These are phyloP conservation scores for Pipistrellus nathusii DNA, from an alignment of 2,797 vertebrate genomes.

Conservation along the genomic window DNA sequence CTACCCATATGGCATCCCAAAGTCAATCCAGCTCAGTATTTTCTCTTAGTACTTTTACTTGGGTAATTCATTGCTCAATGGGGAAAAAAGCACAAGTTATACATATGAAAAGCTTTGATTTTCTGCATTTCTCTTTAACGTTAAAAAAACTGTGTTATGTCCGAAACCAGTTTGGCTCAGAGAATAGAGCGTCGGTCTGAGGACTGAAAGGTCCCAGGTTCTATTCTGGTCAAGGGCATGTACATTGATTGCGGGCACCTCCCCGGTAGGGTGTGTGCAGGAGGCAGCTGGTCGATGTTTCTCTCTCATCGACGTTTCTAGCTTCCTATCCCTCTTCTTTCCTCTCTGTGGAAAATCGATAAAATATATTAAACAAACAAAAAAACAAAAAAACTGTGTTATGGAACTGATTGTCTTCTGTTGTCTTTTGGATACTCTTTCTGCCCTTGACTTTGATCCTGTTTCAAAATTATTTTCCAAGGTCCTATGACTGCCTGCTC, in stretches of 20 bases:
- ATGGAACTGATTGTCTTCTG: neutral
- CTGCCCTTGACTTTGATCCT: slow-evolving; percentile 34
- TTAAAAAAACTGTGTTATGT: neutral
- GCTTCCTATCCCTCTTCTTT: too few relatives aligned
- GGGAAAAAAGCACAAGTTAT: neutral
- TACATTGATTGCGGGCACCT: too few relatives aligned
- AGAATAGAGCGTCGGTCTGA: too few relatives aligned
- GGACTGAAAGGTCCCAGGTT: too few relatives aligned
- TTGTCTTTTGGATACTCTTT: neutral
- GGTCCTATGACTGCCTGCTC: neutral
- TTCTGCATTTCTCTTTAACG: slow-evolving; percentile 53
- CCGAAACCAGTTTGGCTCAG: too few relatives aligned
- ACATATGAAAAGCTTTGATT: slow-evolving; percentile 25
- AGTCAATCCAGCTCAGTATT: neutral
- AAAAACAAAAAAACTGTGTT: neutral
- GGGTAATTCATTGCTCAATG: slow-evolving; percentile 25
- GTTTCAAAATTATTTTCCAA: slow-evolving; percentile 7
- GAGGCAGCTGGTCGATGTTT: too few relatives aligned
- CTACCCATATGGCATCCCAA: neutral
- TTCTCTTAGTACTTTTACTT: slow-evolving; percentile 26
- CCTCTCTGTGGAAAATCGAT: too few relatives aligned
- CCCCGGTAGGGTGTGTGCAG: too few relatives aligned
- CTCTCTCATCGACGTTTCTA: too few relatives aligned
- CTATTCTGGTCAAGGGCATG: too few relatives aligned
- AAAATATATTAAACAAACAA: too few relatives aligned